Conservation (phyloP, 2,113 vertebrate genomes). For the Tapirus terrestris region DNA sequence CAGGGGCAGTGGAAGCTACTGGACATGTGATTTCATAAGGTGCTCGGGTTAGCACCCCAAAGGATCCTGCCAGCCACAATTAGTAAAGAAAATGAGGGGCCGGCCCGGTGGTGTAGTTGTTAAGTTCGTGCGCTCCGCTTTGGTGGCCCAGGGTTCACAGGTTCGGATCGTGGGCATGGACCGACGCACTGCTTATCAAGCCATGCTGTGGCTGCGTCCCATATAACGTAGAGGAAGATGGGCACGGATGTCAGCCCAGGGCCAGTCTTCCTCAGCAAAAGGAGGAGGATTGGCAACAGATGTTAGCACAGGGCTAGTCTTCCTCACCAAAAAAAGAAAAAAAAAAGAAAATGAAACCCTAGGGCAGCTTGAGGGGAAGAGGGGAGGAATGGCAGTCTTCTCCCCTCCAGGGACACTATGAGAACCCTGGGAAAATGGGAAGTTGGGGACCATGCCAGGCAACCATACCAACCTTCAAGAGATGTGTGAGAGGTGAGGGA, state of each 20-base stretch:
- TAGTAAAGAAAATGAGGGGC: conserved; percentile 6
- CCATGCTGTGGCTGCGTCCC: no score
- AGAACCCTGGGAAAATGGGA: not conserved
- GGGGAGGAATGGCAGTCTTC: not conserved
- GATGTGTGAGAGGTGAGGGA: not conserved
- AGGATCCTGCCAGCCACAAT: not conserved
- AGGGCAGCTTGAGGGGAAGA: not conserved
- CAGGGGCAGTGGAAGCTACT: not conserved
- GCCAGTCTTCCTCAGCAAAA: no score
- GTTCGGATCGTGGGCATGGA: no score
- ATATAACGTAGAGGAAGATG: no score
- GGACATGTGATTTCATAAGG: not conserved
- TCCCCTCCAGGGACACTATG: not conserved
- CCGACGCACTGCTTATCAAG: no score
- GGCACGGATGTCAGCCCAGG: no score
- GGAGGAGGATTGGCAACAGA: no score
- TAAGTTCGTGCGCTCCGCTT: no score
- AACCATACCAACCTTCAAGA: not conserved
- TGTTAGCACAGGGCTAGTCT: no score
- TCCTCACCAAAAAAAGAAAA: no score
- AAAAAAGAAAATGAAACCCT: conserved; percentile 9
- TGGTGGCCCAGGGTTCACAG: no score
- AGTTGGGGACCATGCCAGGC: not conserved
- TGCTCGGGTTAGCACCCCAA: not conserved
- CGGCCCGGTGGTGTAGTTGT: no score